A percentile compares a stretch with the other conserved stretches of the same genome.
Evolutionary conservation across 2,113 vertebrate genomes (phyloP).

Genomic region (Megaptera novaeangliae): DNA sequence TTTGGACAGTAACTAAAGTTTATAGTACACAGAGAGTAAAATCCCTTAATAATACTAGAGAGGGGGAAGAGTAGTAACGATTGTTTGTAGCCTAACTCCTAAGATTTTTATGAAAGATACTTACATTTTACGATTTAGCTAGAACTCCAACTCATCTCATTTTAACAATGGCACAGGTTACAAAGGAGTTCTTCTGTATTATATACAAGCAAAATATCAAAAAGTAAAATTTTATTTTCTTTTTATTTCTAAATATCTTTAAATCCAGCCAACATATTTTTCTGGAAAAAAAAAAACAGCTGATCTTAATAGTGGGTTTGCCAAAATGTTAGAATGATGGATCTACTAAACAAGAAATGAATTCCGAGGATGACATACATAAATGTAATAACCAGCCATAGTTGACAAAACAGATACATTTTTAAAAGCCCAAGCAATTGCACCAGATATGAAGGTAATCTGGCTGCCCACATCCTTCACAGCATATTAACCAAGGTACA

Average conservation of each 20-base stretch:
- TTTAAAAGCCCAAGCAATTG: constrained; percentile 36
- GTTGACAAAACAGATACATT: not conserved
- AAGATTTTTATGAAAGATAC: not conserved
- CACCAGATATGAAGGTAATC: not conserved
- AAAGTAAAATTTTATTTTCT: not conserved
- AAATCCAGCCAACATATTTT: constrained; percentile 8
- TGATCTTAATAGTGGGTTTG: not conserved
- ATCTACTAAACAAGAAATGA: not conserved
- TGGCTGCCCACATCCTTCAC: not conserved
- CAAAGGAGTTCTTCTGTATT: not conserved
- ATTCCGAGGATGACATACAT: not conserved
- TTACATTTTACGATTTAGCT: not conserved
- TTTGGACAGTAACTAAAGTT: not conserved
- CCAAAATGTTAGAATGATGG: constrained; percentile 30
- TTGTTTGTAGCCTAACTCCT: not conserved
- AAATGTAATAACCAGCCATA: not conserved
- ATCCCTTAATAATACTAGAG: not conserved
- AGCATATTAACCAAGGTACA: not conserved
- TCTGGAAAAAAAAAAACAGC: not conserved
- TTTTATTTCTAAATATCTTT: constrained; percentile 34
- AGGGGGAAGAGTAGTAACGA: not conserved
- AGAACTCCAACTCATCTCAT: not conserved
- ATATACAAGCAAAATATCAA: not conserved
- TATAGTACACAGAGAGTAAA: not conserved
- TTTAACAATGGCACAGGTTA: not conserved